Base-by-base conservation (phyloP, 2,888 invertebrate genomes). In the Rhaphigaster nebulosa region DNA sequence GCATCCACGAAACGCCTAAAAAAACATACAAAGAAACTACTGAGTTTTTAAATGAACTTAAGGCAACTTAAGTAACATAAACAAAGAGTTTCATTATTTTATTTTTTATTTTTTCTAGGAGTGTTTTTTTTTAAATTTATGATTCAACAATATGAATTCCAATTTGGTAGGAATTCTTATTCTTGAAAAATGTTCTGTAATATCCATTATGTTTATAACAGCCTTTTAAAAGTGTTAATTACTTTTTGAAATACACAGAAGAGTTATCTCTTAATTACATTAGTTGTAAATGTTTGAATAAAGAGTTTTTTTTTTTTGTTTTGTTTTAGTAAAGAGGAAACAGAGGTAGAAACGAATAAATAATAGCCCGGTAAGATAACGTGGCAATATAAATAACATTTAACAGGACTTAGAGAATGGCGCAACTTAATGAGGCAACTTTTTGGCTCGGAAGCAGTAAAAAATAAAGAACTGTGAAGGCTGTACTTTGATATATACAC, bases 331-430 rank as follows among this genome's bases (percentile, higher is more conserved):
- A 70, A 70, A 34, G 70, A 34, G 29, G 29, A 26, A 70, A 38
- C 34, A 38, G 34, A 70, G 70, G 70, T 70, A 70, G 70, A 34
- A 34, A 70, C 34, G 70, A 70, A 70, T 70, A 70, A 70, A 70
- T 70, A 70, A 70, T 6, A 20, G 70, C 34, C 13, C 3, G 6
- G 70, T 34, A 70, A 70, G 70, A 70, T 34, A 70, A 70, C 34
- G 34, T 34, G 70, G 29, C 34, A 70, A 15, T 70, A 70, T 70
- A 70, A 70, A 70, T 70, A 70, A 70, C 34, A 20, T 70, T 70
- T 34, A 70, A 70, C 34, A 15, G 34, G 70, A 70, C 70, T 70
- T 70, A 34, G 70, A 34, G 70, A 70, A 70, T 70, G 34, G 70
- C 34, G 20, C 34, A 70, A 70, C 10, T 70, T 70, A 70, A 70